These are phyloP conservation scores for Propithecus deckenii DNA, from an alignment of 2,797 vertebrate genomes.

Conservation along the genomic window DNA sequence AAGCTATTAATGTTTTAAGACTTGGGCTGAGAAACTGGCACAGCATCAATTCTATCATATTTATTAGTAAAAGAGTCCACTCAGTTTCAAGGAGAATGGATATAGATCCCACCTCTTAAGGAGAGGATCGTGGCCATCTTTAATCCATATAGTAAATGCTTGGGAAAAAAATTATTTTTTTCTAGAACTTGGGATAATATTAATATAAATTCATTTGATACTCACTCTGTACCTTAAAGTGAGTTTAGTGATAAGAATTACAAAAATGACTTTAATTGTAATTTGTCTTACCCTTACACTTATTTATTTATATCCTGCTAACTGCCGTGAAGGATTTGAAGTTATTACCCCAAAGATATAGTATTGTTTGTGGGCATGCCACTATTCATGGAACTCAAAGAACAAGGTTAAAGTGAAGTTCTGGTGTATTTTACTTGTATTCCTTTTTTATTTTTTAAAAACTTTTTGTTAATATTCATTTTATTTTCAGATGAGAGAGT, in stretches of 20 bases:
- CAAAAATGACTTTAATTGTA: background rate
- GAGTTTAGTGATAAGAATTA: background rate
- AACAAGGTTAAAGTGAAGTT: background rate
- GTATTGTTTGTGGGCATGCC: background rate
- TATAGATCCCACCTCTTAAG: background rate
- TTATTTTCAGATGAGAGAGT: conserved; percentile 39
- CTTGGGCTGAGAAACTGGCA: background rate
- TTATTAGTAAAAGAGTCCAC: background rate
- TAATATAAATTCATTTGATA: background rate
- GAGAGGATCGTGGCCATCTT: background rate
- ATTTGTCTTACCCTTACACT: background rate
- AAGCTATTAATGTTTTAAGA: background rate
- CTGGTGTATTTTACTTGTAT: background rate
- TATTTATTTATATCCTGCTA: background rate
- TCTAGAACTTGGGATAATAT: background rate
- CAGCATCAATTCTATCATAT: background rate
- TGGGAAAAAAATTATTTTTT: background rate
- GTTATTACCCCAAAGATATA: background rate
- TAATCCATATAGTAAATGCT: background rate
- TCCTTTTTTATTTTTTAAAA: background rate
- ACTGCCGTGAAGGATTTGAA: background rate
- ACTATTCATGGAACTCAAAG: background rate
- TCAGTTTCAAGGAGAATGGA: background rate
- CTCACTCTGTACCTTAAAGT: background rate
- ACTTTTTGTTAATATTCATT: background rate